Percentiles rank a stretch among this genome's conserved stretches.
Conservation (phyloP, 2,113 vertebrate genomes). For the Typhlomys cinereus region DNA sequence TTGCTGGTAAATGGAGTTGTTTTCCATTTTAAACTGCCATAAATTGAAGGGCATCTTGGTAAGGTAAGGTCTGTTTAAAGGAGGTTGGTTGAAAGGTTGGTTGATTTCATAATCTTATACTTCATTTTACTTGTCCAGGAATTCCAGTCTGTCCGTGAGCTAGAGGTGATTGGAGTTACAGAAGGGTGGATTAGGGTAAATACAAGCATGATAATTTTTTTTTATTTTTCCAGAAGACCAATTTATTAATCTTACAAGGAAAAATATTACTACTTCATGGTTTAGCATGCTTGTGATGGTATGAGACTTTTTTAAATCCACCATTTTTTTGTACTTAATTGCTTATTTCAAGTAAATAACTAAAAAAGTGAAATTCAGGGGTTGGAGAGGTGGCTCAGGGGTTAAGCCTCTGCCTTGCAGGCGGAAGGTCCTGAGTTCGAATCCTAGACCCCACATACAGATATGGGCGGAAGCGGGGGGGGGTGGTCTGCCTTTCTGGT, state of each 20-base stretch:
- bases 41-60: not conserved
- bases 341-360: slow-evolving; percentile 6
- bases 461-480: too few relatives aligned
- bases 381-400: too few relatives aligned
- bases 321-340: not conserved
- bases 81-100: slow-evolving; percentile 4
- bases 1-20: slow-evolving; percentile 24
- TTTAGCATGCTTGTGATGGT: slow-evolving; percentile 16
- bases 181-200: not conserved
- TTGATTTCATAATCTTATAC: not conserved
- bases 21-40: slow-evolving; percentile 30
- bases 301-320: not conserved
- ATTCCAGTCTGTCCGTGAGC: not conserved
- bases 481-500: too few relatives aligned
- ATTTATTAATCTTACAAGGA: slow-evolving; percentile 35
- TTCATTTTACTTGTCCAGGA: not conserved
- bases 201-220: not conserved
- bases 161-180: not conserved
- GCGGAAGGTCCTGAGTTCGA: too few relatives aligned
- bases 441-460: too few relatives aligned
- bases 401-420: too few relatives aligned
- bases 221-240: slow-evolving; percentile 22
- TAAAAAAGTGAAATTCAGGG: slow-evolving; percentile 3
- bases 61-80: not conserved
- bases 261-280: not conserved